Conservation (phyloP, 2,797 vertebrate genomes). For the Myiotriccus ornatus region DNA sequence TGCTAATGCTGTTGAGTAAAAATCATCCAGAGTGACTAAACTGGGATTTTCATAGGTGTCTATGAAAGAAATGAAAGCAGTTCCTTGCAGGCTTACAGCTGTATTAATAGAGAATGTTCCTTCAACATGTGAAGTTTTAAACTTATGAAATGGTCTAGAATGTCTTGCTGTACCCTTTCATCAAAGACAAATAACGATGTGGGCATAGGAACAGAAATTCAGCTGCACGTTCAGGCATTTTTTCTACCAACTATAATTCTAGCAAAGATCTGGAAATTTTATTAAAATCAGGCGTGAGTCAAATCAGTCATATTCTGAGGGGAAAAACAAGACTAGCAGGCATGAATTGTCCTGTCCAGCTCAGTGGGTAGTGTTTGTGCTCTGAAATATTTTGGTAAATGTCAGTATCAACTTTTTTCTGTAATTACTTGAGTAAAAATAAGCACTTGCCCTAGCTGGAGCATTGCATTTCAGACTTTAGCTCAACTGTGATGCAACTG, state of each 20-base stretch:
- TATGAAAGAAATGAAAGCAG: not conserved
- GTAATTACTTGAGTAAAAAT: constrained; percentile 47
- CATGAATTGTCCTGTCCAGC: constrained; percentile 22
- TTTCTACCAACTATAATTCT: not conserved
- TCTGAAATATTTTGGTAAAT: constrained; percentile 55
- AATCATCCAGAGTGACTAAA: not conserved
- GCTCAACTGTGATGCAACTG: not conserved
- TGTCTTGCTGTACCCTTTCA: not conserved
- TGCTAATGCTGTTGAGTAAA: not conserved
- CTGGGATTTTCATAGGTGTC: not conserved
- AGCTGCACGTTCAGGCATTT: not conserved
- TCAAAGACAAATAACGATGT: not conserved
- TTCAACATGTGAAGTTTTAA: not conserved
- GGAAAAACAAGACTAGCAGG: not conserved
- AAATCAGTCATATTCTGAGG: not conserved
- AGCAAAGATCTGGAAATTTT: not conserved
- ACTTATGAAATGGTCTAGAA: not conserved
- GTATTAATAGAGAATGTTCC: not conserved
- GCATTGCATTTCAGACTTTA: not conserved
- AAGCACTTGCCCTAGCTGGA: constrained; percentile 34
- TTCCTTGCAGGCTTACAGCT: not conserved
- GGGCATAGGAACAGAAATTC: not conserved
- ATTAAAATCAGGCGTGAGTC: not conserved
- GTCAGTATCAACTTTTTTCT: constrained; percentile 16
- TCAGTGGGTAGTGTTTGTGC: not conserved